Percentiles rank a stretch among this genome's conserved stretches.
These are phyloP conservation scores for Trogon melanurus DNA, from an alignment of 2,113 vertebrate species.

Conservation along the genomic window DNA sequence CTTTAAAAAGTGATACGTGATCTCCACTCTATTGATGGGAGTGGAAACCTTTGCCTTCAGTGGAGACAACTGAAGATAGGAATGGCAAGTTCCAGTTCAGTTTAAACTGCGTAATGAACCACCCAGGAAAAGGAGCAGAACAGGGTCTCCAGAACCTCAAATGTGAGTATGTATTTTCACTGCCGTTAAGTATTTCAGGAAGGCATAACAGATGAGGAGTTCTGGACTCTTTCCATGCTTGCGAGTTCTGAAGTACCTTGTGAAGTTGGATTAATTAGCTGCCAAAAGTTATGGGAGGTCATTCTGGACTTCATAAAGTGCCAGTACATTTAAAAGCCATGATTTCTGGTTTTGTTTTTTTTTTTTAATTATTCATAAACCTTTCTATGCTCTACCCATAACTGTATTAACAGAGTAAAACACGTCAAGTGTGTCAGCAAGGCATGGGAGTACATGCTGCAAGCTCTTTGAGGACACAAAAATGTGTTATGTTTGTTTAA, in stretches of 20 bases:
- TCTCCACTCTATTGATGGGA: rapidly evolving
- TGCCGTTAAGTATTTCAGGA: background rate
- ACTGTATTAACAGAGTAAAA: background rate
- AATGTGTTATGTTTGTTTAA: background rate
- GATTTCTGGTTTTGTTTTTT: no score
- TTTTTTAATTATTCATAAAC: background rate
- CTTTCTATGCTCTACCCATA: background rate
- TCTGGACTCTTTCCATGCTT: background rate
- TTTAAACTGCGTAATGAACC: background rate
- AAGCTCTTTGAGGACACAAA: background rate
- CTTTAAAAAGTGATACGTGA: background rate
- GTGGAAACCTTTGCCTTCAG: background rate
- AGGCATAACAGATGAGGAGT: background rate
- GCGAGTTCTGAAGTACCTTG: background rate
- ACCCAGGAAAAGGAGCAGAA: rapidly evolving
- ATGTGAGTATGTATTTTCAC: background rate
- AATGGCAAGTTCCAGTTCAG: background rate
- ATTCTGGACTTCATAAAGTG: slow-evolving; percentile 4
- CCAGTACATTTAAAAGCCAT: background rate
- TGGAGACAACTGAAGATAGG: background rate
- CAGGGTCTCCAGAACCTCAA: rapidly evolving
- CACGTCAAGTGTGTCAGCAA: background rate
- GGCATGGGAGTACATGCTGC: background rate
- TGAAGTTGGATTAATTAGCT: background rate
- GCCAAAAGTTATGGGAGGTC: background rate